Base-by-base conservation (phyloP, 2,888 invertebrate species). In the Zygogramma bicolorata region DNA sequence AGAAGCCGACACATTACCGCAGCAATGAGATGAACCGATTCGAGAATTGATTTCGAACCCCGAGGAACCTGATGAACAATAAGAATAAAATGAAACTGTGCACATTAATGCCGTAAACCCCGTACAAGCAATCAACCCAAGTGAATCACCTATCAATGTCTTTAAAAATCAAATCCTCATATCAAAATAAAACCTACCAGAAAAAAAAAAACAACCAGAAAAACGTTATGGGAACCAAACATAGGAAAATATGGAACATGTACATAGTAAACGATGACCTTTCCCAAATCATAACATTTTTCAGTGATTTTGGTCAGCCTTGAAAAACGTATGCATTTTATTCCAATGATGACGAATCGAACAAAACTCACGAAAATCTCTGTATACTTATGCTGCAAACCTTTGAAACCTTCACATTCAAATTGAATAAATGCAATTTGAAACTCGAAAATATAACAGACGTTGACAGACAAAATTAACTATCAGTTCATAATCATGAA, bases 401-500 rank as follows among this genome's bases (percentile, higher is more conserved):
- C 10, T 34, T 34, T 10, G 10, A 8, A 34, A 34, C 7, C 34
- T 10, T 10, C 34, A 34, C 34, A 34, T 34, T 34, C 34, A 34
- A 34, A 34, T 34, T 8, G 10, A 34, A 10, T 34, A 34, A 34
- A 31, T 31, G 31, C 31, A 31, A 31, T 31, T 31, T 31, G 31
- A 31, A 31, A 31, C 31, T 31, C 8, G 31, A 31, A 31, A 31
- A 31, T 31, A 2, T 31, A 31, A 31, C 31, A 40, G 13, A 40
- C 40, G 40, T 13, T n/a, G 40, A 46, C 46, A 46, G 60, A 59
- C 65, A 65, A 59, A 63, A 69, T 40, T 18, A 58, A 18, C 20
- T 69, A 18, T 46, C 58, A 40, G 29, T 38, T 15, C 63, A 63
- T 40, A 22, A 69, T 31, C 70, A 70, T 15, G 42, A 59, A 46